Conservation (phyloP, 2,797 vertebrate genomes). For the Hipposideros larvatus region DNA sequence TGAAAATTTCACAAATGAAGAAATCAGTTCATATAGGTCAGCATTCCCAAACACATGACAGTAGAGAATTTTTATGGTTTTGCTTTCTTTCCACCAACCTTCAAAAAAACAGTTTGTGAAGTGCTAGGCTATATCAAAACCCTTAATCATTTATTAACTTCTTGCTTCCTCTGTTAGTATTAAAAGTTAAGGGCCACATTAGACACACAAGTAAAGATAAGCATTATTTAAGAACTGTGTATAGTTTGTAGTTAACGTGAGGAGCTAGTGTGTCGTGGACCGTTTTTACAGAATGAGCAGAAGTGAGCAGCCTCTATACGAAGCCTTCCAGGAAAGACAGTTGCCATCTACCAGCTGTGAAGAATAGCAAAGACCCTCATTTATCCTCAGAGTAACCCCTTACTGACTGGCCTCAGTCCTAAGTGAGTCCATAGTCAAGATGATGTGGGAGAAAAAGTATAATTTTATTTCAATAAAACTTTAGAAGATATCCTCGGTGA, state of each 20-base stretch:
- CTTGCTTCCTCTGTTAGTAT: background rate
- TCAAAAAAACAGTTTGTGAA: background rate
- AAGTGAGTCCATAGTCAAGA: background rate
- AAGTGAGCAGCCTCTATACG: background rate
- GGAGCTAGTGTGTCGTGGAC: background rate
- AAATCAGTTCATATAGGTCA: conserved; percentile 19
- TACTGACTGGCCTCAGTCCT: background rate
- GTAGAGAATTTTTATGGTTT: background rate
- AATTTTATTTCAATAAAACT: conserved; percentile 16
- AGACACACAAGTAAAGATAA: background rate
- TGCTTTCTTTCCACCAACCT: background rate
- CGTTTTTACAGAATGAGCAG: background rate
- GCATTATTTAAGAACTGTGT: background rate
- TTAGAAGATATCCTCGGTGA: background rate
- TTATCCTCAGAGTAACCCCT: background rate
- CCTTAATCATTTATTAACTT: background rate
- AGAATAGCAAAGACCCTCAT: background rate
- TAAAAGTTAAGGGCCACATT: conserved; percentile 5
- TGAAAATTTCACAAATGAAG: conserved; percentile 22
- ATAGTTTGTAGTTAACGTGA: background rate
- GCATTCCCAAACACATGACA: background rate
- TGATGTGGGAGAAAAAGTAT: background rate
- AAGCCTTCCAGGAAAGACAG: background rate
- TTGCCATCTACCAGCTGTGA: background rate
- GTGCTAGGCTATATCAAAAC: background rate